phyloP scores from a whole-genome alignment of 2,888 invertebrate genomes.

The Mycogona germanica region DNA sequence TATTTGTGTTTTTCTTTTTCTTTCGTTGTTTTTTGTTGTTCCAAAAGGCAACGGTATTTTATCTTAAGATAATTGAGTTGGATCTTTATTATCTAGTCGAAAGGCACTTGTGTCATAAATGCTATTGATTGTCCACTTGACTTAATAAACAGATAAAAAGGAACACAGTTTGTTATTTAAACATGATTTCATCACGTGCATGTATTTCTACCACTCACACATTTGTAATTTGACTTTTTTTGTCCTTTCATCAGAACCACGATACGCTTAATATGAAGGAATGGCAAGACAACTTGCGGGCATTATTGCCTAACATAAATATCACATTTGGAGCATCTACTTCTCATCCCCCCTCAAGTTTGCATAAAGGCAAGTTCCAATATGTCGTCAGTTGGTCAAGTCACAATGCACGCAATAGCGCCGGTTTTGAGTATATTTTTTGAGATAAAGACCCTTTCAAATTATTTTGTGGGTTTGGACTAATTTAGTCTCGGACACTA shows the following conservation, averaged over 20 bases:
- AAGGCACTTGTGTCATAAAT: background rate
- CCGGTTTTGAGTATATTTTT: too few species aligned
- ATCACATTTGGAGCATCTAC: constrained; percentile 32
- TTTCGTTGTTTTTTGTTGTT: too few species aligned
- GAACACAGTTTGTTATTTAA: too few species aligned
- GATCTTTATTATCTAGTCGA: too few species aligned
- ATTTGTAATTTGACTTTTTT: background rate
- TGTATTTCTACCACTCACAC: background rate
- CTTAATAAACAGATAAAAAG: too few species aligned
- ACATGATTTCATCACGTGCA: background rate
- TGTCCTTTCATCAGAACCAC: constrained; percentile 13
- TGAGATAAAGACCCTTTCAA: background rate
- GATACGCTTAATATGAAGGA: constrained; percentile 38
- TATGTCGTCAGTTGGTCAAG: constrained; percentile 1
- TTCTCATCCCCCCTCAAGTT: constrained; percentile 1
- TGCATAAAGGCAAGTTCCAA: background rate
- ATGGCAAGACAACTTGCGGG: constrained; percentile 39
- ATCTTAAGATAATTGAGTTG: too few species aligned
- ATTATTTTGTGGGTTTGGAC: too few species aligned
- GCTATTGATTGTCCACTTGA: background rate
- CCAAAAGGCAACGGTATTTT: too few species aligned
- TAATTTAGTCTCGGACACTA: too few species aligned
- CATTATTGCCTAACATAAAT: constrained; percentile 38
- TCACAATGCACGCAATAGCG: too few species aligned
- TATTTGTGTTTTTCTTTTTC: too few species aligned